Evolutionary conservation across 2,888 invertebrate genomes (phyloP).

Genomic region (Sclerodermus sp.): DNA sequence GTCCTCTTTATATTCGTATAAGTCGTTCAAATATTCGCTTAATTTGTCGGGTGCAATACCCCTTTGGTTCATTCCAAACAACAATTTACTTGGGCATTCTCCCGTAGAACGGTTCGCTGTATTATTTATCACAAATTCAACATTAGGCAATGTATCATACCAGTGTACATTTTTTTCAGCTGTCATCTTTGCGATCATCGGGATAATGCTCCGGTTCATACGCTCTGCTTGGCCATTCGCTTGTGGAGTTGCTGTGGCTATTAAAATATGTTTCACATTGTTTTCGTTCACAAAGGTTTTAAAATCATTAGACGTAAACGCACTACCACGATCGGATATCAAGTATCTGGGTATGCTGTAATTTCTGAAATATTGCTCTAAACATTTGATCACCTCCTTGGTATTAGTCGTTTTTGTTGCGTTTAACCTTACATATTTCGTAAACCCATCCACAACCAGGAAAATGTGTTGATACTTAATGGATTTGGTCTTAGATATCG

Average conservation of each 20-base stretch:
- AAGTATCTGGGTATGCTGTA: background rate
- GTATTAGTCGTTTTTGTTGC: slow-evolving; percentile 27
- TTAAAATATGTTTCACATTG: background rate
- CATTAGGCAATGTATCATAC: background rate
- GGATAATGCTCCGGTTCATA: background rate
- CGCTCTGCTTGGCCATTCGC: background rate
- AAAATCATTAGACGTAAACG: slow-evolving; percentile 1
- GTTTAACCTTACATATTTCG: slow-evolving; percentile 34
- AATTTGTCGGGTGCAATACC: background rate
- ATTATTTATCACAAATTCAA: background rate
- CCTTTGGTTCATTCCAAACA: background rate
- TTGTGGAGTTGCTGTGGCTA: background rate
- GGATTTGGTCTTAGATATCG: slow-evolving; percentile 30
- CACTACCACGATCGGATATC: slow-evolving; percentile 1
- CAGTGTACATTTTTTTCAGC: background rate
- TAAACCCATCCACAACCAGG: slow-evolving; percentile 33
- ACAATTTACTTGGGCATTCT: background rate
- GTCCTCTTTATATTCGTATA: background rate
- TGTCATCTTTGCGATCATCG: background rate
- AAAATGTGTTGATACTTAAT: slow-evolving; percentile 38
- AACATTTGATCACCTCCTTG: background rate
- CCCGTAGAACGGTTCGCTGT: background rate
- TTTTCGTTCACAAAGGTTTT: background rate
- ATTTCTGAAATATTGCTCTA: background rate
- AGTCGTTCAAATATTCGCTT: background rate